A percentile compares a stretch with the other conserved stretches of the same genome.
These are phyloP conservation scores for Narcine bancroftii DNA, from an alignment of 2,113 vertebrate genomes.

Conservation along the genomic window DNA sequence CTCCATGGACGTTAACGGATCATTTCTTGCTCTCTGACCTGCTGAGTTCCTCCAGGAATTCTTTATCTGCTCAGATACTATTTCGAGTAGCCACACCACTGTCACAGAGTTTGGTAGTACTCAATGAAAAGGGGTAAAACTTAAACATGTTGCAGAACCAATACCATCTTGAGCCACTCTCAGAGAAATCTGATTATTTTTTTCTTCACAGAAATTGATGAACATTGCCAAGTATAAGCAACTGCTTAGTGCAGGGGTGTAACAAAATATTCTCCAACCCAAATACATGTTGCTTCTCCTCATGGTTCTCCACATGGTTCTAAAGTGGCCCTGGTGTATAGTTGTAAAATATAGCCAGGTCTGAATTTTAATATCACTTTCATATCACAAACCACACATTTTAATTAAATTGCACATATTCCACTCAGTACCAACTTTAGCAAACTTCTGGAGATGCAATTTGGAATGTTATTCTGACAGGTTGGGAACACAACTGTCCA, in stretches of 20 bases:
- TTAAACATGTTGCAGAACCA: too few species aligned
- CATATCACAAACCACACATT: background rate
- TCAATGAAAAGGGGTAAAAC: too few species aligned
- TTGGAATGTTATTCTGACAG: too few species aligned
- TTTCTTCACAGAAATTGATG: background rate
- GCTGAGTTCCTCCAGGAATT: too few species aligned
- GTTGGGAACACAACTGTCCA: too few species aligned
- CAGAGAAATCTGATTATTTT: background rate
- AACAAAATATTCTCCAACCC: background rate
- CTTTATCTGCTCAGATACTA: too few species aligned
- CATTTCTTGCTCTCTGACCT: too few species aligned
- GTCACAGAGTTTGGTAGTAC: too few species aligned
- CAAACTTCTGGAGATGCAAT: too few species aligned
- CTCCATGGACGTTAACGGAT: too few species aligned
- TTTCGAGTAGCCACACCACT: too few species aligned
- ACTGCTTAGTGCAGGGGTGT: background rate
- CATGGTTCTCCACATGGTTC: background rate
- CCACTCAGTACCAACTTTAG: background rate
- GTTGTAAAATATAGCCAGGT: background rate
- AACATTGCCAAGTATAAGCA: background rate
- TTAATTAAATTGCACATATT: background rate
- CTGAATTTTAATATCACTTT: background rate
- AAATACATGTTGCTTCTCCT: background rate
- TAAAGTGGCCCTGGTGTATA: background rate
- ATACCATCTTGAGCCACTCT: background rate